Conservation (phyloP, 1,140 invertebrate species). For the Brachionus rotundiformis region DNA sequence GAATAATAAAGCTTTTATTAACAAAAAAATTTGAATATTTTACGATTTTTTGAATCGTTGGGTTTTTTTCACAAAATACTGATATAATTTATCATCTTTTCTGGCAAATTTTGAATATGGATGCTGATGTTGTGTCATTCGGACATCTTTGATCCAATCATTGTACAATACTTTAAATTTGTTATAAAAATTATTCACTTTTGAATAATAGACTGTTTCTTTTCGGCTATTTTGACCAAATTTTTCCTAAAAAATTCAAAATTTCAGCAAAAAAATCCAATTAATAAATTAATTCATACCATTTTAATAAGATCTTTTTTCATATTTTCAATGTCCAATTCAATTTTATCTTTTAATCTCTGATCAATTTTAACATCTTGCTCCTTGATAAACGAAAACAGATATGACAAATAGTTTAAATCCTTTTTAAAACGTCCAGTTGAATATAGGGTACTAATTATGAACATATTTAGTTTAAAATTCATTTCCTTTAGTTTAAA, state of each 20-base stretch:
- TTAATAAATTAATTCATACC: neutral
- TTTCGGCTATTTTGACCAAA: neutral
- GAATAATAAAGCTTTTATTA: too few relatives aligned
- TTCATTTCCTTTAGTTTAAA: neutral
- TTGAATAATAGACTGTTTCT: neutral
- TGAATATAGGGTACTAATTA: constrained; percentile 12
- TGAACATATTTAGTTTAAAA: constrained; percentile 36
- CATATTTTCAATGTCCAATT: neutral
- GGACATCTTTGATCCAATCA: neutral
- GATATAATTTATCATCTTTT: constrained; percentile 32
- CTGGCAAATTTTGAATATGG: constrained; percentile 13
- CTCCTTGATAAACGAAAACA: constrained; percentile 10
- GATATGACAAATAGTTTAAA: neutral
- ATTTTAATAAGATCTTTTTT: constrained; percentile 13
- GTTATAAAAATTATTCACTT: constrained; percentile 24
- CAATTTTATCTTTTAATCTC: constrained; percentile 20
- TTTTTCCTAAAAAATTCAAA: neutral
- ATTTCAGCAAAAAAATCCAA: neutral
- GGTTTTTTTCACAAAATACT: constrained; percentile 6
- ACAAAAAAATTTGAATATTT: too few relatives aligned
- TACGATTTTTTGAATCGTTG: neutral
- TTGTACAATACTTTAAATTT: neutral
- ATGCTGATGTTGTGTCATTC: neutral
- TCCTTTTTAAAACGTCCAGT: constrained; percentile 14
- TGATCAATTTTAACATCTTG: constrained; percentile 14